Conservation (phyloP, 2,888 invertebrate species). For the Busseola fusca region DNA sequence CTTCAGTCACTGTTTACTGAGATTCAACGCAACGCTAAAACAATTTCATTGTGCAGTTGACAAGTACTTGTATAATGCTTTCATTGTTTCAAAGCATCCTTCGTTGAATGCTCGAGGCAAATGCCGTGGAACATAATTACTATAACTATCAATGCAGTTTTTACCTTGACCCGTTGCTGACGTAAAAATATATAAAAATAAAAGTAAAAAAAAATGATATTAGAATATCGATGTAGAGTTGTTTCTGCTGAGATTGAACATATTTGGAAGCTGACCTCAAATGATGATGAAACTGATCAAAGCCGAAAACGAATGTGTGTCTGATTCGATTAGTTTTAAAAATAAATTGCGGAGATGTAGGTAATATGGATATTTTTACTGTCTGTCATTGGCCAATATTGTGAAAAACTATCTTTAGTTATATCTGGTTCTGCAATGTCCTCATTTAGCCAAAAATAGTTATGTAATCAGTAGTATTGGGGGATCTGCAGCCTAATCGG, state of each 20-base stretch:
- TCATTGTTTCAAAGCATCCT: conserved; percentile 80
- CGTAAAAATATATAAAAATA: conserved; percentile 3
- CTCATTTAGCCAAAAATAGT: neutral
- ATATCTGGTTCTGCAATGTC: neutral
- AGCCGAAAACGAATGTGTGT: conserved; percentile 2
- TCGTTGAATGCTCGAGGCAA: conserved; percentile 51
- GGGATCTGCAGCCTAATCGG: no score
- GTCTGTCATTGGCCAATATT: neutral
- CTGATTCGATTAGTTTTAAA: conserved; percentile 4
- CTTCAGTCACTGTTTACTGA: conserved; percentile 41
- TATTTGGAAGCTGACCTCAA: conserved; percentile 14
- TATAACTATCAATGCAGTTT: conserved; percentile 47
- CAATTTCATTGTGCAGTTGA: conserved; percentile 79
- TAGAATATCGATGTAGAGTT: neutral
- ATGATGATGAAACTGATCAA: neutral
- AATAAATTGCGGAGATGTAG: neutral
- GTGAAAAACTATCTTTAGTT: neutral
- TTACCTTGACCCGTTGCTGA: conserved; percentile 43
- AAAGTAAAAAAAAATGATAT: neutral
- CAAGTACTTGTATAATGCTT: conserved; percentile 67
- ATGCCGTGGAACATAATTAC: conserved; percentile 43
- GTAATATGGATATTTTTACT: neutral
- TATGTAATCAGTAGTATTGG: no score
- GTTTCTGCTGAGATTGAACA: neutral
- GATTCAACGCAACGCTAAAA: conserved; percentile 70